These are phyloP conservation scores for Dryomyza anilis DNA, from an alignment of 2,888 invertebrate genomes.

Conservation along the genomic window DNA sequence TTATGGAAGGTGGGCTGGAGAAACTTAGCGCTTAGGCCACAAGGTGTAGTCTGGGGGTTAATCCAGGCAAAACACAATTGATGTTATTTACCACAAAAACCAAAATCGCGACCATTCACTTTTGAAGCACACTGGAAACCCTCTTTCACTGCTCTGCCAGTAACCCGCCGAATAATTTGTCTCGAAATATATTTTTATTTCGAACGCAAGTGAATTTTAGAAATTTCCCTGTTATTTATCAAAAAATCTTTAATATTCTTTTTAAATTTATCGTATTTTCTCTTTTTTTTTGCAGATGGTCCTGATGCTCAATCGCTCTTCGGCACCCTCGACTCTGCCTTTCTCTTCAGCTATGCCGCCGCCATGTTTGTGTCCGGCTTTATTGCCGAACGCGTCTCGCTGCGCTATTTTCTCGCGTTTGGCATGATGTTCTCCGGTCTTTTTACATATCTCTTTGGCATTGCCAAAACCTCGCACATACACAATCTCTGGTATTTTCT, in stretches of 20 bases:
- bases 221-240: neutral
- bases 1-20: no score
- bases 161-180: no score
- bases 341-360: conserved; percentile 88
- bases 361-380: conserved; percentile 93
- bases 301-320: conserved; percentile 76
- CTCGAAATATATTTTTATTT: no score
- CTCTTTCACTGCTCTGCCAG: no score
- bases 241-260: conserved; percentile 5
- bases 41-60: no score
- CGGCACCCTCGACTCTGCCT: conserved; percentile 88
- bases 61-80: no score
- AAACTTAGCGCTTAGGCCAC: no score
- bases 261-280: neutral
- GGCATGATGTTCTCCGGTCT: conserved; percentile 91
- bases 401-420: conserved; percentile 86
- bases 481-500: conserved; percentile 84
- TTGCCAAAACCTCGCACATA: conserved; percentile 80
- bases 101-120: no score
- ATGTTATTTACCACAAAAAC: no score
- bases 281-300: conserved; percentile 65
- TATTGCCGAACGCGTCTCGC: conserved; percentile 88
- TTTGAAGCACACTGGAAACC: no score
- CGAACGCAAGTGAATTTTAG: neutral
- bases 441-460: conserved; percentile 86